Evolutionary conservation across 2,113 vertebrate species (phyloP).

Genomic region (Erythrolamprus reginae): DNA sequence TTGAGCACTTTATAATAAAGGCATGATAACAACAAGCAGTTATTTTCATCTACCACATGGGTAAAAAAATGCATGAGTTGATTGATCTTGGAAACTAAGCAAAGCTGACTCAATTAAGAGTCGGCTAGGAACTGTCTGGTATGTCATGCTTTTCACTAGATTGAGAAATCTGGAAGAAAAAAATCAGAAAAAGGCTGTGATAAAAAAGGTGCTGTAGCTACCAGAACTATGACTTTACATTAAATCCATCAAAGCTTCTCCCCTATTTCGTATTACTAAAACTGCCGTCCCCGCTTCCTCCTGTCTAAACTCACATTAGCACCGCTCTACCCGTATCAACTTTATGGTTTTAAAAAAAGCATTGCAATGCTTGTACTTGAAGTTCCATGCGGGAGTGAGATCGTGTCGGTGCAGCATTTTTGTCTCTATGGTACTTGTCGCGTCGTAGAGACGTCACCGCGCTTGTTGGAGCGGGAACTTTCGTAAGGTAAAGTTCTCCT

Average conservation of each 20-base stretch:
- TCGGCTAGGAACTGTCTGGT: not conserved
- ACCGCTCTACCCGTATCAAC: not conserved
- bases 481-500: not conserved
- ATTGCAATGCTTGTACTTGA: not conserved
- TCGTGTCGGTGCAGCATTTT: no score
- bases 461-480: constrained; percentile 6
- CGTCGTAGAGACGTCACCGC: not conserved
- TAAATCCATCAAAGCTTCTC: not conserved
- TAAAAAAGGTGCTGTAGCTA: not conserved
- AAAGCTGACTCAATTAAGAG: not conserved
- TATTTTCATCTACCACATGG: not conserved
- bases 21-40: not conserved
- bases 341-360: not conserved
- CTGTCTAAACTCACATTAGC: not conserved
- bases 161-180: not conserved
- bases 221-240: not conserved
- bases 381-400: not conserved
- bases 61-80: not conserved
- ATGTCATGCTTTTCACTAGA: not conserved
- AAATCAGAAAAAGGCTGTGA: not conserved
- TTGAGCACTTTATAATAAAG: not conserved
- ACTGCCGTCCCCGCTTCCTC: not conserved
- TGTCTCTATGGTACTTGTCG: not conserved
- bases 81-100: not conserved
- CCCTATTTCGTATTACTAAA: not conserved